Conservation (phyloP, 2,888 invertebrate genomes). For the Melangyna quadrimaculata region DNA sequence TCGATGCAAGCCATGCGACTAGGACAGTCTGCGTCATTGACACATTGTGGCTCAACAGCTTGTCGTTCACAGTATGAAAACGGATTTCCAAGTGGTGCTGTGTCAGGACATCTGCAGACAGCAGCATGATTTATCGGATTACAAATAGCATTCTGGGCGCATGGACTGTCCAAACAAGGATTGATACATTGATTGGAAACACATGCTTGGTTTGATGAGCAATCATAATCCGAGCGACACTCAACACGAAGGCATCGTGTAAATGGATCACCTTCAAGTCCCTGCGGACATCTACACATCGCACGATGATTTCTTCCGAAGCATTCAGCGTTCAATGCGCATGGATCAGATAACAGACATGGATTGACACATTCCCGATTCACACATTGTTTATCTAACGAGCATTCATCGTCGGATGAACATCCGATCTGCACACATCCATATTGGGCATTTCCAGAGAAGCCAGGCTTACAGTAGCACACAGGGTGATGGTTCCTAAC, state of each 20-base stretch:
- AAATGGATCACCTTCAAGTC: conserved; percentile 91
- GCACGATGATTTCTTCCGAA: conserved; percentile 90
- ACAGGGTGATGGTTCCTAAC: conserved; percentile 92
- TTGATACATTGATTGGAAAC: conserved; percentile 88
- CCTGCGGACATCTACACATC: conserved; percentile 89
- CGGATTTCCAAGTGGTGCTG: conserved; percentile 90
- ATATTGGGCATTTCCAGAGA: conserved; percentile 91
- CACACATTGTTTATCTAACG: conserved; percentile 90
- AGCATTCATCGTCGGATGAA: conserved; percentile 90
- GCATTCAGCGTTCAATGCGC: conserved; percentile 92
- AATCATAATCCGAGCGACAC: conserved; percentile 90
- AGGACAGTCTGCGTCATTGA: conserved; percentile 90
- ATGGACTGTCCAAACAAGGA: conserved; percentile 89
- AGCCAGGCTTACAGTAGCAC: conserved; percentile 91
- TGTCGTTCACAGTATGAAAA: conserved; percentile 87
- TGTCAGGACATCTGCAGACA: conserved; percentile 91
- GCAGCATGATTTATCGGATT: conserved; percentile 90
- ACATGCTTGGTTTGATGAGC: conserved; percentile 89
- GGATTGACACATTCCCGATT: conserved; percentile 92
- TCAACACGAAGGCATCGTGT: conserved; percentile 89
- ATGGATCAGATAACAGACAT: conserved; percentile 89
- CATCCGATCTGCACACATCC: conserved; percentile 92
- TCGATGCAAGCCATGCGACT: conserved; percentile 90
- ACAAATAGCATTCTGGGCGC: conserved; percentile 92
- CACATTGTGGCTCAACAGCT: conserved; percentile 85